These are phyloP conservation scores for Brenthis ino DNA, from an alignment of 2,888 invertebrate genomes.

Conservation along the genomic window DNA sequence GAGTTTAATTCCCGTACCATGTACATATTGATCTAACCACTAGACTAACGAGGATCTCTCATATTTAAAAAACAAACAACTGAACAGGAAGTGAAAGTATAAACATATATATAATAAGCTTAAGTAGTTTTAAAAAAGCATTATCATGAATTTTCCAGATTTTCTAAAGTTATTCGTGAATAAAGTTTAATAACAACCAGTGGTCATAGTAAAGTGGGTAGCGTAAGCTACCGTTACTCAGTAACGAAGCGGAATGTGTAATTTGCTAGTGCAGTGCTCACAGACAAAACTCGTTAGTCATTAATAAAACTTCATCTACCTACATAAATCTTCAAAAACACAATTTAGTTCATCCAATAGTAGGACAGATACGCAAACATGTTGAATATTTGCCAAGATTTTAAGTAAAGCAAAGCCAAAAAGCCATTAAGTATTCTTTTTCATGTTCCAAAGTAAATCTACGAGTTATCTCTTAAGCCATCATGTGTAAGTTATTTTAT, in stretches of 20 bases:
- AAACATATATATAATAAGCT: too few relatives aligned
- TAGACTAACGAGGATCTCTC: too few relatives aligned
- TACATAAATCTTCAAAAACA: conserved; percentile 23
- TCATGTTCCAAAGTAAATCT: conserved; percentile 8
- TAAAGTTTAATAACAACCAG: neutral
- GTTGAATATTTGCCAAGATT: conserved; percentile 23
- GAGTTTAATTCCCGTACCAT: too few relatives aligned
- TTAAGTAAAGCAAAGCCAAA: conserved; percentile 21
- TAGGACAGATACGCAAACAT: conserved; percentile 17
- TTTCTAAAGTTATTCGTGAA: neutral
- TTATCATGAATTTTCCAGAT: neutral
- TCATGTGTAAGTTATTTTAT: neutral
- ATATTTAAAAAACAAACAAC: too few relatives aligned
- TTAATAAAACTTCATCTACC: conserved; percentile 19
- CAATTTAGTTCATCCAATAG: neutral
- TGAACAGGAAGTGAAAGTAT: neutral
- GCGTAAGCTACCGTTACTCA: conserved; percentile 6
- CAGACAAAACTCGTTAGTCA: conserved; percentile 3
- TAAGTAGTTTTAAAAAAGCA: too few relatives aligned
- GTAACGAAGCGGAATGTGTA: conserved; percentile 7
- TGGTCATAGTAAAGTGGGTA: neutral
- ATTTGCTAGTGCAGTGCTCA: conserved; percentile 8
- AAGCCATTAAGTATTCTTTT: conserved; percentile 20
- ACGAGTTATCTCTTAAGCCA: neutral
- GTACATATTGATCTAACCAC: too few relatives aligned